These are phyloP conservation scores for Cydia amplana DNA, from an alignment of 1,140 invertebrate genomes.

Conservation along the genomic window DNA sequence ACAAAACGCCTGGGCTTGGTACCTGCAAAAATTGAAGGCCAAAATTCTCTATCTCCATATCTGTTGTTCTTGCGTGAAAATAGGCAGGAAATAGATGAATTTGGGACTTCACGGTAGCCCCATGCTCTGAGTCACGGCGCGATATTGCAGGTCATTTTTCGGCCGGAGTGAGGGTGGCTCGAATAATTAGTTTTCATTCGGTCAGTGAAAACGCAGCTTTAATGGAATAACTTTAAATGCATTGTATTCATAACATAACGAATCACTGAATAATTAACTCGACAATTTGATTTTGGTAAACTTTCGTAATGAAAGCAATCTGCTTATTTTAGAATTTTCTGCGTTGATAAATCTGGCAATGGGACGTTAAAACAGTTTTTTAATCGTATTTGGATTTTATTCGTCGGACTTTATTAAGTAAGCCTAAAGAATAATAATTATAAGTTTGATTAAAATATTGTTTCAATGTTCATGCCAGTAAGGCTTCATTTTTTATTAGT, in stretches of 20 bases:
- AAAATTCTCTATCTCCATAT: background rate
- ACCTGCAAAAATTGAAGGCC: background rate
- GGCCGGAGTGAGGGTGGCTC: background rate
- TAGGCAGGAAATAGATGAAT: background rate
- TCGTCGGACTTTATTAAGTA: conserved; percentile 4
- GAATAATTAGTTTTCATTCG: conserved; percentile 21
- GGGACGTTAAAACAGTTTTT: background rate
- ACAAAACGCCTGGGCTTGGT: background rate
- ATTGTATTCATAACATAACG: background rate
- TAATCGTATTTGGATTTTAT: background rate
- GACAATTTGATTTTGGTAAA: conserved; percentile 4
- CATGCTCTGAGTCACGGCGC: background rate
- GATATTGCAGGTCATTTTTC: background rate
- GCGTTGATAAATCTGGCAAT: background rate
- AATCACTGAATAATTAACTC: conserved; percentile 15
- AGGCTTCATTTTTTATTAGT: background rate
- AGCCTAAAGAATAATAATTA: conserved; percentile 34
- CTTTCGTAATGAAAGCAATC: background rate
- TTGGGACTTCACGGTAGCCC: background rate
- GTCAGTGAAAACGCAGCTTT: conserved; percentile 30
- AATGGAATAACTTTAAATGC: background rate
- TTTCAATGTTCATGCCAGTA: conserved; percentile 1
- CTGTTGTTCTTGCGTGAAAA: background rate
- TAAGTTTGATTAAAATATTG: conserved; percentile 6
- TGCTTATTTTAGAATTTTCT: background rate